Percentiles rank a stretch among this genome's conserved stretches.
Conservation (phyloP, 2,888 invertebrate species). For the Parthenolecanium corni region DNA sequence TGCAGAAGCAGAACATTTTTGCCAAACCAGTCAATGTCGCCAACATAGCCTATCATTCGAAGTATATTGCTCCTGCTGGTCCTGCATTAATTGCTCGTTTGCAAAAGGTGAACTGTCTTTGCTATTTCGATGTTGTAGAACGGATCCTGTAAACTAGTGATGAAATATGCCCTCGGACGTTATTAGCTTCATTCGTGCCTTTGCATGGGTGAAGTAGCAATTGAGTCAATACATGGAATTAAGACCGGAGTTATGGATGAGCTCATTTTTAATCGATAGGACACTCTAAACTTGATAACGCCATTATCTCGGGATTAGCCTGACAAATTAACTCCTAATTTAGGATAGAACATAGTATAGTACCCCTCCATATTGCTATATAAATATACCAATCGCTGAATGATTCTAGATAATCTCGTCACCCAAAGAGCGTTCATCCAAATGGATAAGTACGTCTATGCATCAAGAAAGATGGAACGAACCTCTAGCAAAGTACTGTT, state of each 20-base stretch:
- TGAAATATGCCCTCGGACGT: too few relatives aligned
- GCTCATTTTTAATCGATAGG: too few relatives aligned
- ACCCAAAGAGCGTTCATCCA: constrained; percentile 44
- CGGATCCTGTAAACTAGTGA: background rate
- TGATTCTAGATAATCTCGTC: constrained; percentile 42
- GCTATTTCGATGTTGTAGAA: background rate
- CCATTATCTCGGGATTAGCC: background rate
- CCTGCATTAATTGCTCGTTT: constrained; percentile 54
- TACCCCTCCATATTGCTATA: background rate
- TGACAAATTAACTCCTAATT: background rate
- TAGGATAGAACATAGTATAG: background rate
- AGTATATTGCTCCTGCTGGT: constrained; percentile 63
- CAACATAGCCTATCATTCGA: constrained; percentile 81
- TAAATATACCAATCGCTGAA: background rate
- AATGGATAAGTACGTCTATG: constrained; percentile 57
- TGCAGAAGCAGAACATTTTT: constrained; percentile 58
- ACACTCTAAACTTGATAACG: background rate
- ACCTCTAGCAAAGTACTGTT: constrained; percentile 46
- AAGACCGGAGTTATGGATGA: too few relatives aligned
- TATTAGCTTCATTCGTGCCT: too few relatives aligned
- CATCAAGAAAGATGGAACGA: constrained; percentile 49
- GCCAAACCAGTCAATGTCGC: constrained; percentile 73
- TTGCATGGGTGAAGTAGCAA: too few relatives aligned
- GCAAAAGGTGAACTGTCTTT: constrained; percentile 41
- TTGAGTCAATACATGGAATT: too few relatives aligned